Percentiles rank a stretch among this genome's conserved stretches.
Conservation (phyloP, 1,140 invertebrate species). For the Ganaspis sp. region DNA sequence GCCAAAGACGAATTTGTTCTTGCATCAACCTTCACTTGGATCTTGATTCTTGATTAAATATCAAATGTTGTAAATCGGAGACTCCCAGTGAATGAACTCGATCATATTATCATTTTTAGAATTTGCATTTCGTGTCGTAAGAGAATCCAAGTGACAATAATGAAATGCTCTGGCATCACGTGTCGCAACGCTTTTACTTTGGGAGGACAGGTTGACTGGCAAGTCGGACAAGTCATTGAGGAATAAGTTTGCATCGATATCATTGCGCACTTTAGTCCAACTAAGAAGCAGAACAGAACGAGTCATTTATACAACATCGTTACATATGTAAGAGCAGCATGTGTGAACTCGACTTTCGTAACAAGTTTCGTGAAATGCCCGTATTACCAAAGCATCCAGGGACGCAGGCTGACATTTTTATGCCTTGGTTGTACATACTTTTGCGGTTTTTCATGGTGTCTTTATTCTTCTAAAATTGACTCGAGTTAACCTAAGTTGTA, state of each 20-base stretch:
- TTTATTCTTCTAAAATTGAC: no score
- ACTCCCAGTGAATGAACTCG: not conserved
- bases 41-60: not conserved
- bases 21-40: not conserved
- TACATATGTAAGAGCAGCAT: conserved; percentile 10
- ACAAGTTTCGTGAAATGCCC: conserved; percentile 11
- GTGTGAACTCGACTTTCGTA: conserved; percentile 22
- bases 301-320: conserved; percentile 26
- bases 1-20: conserved; percentile 1
- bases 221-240: conserved; percentile 12
- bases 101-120: not conserved
- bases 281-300: conserved; percentile 12
- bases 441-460: no score
- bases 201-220: conserved; percentile 23
- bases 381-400: not conserved
- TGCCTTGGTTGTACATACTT: no score
- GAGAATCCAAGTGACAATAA: not conserved
- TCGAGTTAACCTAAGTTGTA: no score
- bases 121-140: not conserved
- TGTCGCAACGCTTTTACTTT: not conserved
- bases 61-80: not conserved
- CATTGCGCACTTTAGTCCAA: not conserved
- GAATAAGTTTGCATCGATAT: conserved; percentile 13
- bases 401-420: no score
- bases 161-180: not conserved